Percentiles rank a stretch among this genome's conserved stretches.
These are phyloP conservation scores for Brachionus rubens DNA, from an alignment of 1,140 invertebrate genomes.

Conservation along the genomic window DNA sequence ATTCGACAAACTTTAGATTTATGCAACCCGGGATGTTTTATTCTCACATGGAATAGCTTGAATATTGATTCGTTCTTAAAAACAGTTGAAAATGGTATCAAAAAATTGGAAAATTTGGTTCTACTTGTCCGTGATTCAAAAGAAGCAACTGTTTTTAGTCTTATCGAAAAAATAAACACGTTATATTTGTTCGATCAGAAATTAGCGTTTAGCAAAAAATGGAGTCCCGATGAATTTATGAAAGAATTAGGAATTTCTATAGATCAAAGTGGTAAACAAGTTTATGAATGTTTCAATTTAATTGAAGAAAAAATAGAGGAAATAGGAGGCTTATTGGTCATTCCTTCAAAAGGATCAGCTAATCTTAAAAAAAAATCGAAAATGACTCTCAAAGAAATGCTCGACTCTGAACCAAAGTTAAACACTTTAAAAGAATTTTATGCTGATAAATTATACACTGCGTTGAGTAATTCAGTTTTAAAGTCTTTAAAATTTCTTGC, in stretches of 20 bases:
- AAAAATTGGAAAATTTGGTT: constrained; percentile 52
- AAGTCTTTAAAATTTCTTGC: constrained; percentile 2
- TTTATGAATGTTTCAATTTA: constrained; percentile 53
- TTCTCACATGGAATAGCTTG: constrained; percentile 60
- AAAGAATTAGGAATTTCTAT: constrained; percentile 52
- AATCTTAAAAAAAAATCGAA: constrained; percentile 51
- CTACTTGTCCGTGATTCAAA: constrained; percentile 53
- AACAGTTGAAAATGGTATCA: constrained; percentile 56
- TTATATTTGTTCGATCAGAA: constrained; percentile 58
- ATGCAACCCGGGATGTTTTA: constrained; percentile 57
- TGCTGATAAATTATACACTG: constrained; percentile 53
- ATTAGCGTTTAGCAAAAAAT: constrained; percentile 55
- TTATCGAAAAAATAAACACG: constrained; percentile 53
- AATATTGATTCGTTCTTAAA: constrained; percentile 61
- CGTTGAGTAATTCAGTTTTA: constrained; percentile 48
- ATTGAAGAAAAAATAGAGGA: constrained; percentile 54
- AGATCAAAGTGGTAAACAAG: constrained; percentile 49
- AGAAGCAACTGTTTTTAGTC: constrained; percentile 52
- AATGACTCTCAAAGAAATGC: constrained; percentile 8
- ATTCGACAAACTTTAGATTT: constrained; percentile 54
- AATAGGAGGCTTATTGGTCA: constrained; percentile 53
- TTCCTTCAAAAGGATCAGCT: background rate
- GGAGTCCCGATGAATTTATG: constrained; percentile 55
- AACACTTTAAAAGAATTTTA: constrained; percentile 51
- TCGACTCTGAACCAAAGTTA: constrained; percentile 5